Evolutionary conservation across 2,113 vertebrate species (phyloP), one percentile per base, ranked within the genome.

Genomic region (Barnardius zonarius): DNA sequence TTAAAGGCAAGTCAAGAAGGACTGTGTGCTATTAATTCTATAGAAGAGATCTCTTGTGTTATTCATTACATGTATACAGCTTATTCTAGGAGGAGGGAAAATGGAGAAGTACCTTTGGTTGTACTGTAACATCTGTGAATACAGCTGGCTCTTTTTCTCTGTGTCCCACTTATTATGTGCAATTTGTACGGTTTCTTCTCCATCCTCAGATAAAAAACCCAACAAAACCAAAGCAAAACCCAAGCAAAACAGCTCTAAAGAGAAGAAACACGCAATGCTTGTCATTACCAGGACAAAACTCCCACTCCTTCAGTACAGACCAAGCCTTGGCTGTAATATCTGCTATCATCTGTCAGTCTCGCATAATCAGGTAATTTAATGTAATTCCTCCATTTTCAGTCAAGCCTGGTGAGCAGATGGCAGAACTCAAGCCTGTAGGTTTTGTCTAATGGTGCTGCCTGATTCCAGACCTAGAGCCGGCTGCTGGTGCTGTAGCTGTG

Each of bases 331-430:
- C 57, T 94, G 66, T 83, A 94, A 59, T 93, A 37, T 64, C 88
- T 91, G 78, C 83, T 95, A 66, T 92, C 74, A 87, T 96, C 90
- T 95, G 77, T 92, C 92, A 92, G 84, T 63, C 81, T 94, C 70
- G 66, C 25, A 54, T 91, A 96, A 96, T 94, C 96, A 92, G 93
- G 92, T 95, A 94, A 97, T 96, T 96, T 96, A 63, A 57, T 85
- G 84, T 93, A 85, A 96, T 96, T 95, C 88, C 83, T 92, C 62
- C 59, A 51, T 88, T 94, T 91, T 91, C 93, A 92, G 91, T 92
- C 93, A 93, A 91, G 91, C 23, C 88, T 87, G 68, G 74, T 43
- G 81, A 96, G 91, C 96, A 96, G 95, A 93, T 91, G 96, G 92
- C 83, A 92, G 77, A 79, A 89, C 30, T 79, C 37, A 55, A 89